Percentiles rank a stretch among this genome's conserved stretches.
phyloP scores from a whole-genome alignment of 1,140 invertebrate species.

The Papilio aristodemus region DNA sequence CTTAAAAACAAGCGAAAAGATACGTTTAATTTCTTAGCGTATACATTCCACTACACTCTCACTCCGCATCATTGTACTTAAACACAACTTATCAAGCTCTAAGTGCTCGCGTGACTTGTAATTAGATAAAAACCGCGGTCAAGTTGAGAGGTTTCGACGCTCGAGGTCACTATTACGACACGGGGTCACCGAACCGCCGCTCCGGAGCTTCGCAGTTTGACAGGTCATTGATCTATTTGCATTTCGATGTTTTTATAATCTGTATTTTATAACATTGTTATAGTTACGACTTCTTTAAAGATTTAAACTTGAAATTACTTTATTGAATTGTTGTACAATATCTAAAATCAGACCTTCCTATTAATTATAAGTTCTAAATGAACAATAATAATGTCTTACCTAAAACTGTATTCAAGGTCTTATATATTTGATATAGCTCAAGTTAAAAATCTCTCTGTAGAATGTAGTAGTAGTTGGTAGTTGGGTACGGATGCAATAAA shows the following conservation, averaged over 20 bases:
- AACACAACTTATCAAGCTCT: background rate
- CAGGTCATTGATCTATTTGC: background rate
- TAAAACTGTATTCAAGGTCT: too few relatives aligned
- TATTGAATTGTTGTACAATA: background rate
- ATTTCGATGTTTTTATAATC: background rate
- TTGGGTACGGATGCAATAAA: slow-evolving; percentile 2
- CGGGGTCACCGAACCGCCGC: background rate
- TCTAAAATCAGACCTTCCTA: background rate
- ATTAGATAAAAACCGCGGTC: slow-evolving; percentile 6
- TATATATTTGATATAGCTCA: too few relatives aligned
- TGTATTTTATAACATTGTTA: background rate
- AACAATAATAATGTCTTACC: too few relatives aligned
- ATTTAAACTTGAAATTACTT: too few relatives aligned
- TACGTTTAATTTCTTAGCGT: too few relatives aligned
- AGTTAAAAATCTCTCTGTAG: too few relatives aligned
- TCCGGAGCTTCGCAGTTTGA: background rate
- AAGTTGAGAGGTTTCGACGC: background rate
- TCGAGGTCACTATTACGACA: background rate
- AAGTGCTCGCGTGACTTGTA: background rate
- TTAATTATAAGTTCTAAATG: background rate
- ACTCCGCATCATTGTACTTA: background rate
- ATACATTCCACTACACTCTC: background rate
- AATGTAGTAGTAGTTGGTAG: background rate
- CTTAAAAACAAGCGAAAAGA: too few relatives aligned
- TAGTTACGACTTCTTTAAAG: background rate